phyloP scores from a whole-genome alignment of 1,140 invertebrate genomes.

The Amyelois transitella region DNA sequence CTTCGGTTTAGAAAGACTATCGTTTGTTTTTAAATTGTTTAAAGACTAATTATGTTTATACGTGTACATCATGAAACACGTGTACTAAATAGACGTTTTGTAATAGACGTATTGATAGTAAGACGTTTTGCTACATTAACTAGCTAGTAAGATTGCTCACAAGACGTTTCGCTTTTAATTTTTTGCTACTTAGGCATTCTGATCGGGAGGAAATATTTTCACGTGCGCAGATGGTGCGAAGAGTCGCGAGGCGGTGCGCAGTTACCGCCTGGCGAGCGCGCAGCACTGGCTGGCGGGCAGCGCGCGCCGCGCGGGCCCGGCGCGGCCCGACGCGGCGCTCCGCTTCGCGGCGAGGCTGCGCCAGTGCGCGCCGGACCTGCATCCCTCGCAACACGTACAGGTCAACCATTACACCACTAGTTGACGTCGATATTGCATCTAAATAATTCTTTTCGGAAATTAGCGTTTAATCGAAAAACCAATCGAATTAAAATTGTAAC shows the following conservation, averaged over 20 bases:
- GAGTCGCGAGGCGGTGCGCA: slow-evolving; percentile 28
- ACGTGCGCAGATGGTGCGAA: slow-evolving; percentile 26
- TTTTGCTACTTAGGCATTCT: not conserved
- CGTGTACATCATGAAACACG: not conserved
- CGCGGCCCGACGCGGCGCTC: slow-evolving; percentile 31
- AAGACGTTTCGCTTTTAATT: not conserved
- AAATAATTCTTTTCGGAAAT: too few species aligned
- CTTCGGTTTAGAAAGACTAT: too few species aligned
- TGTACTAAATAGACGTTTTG: too few species aligned
- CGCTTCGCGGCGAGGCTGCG: slow-evolving; percentile 33
- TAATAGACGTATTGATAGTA: too few species aligned
- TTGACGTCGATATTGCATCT: too few species aligned
- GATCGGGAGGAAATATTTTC: not conserved
- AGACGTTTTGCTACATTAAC: too few species aligned
- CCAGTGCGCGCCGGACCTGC: slow-evolving; percentile 20
- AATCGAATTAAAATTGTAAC: too few species aligned
- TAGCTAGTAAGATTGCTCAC: too few species aligned
- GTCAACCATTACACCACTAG: slow-evolving; percentile 7
- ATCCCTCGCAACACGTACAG: slow-evolving; percentile 39
- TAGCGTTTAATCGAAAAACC: too few species aligned
- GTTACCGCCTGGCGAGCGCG: slow-evolving; percentile 30
- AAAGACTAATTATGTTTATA: too few species aligned
- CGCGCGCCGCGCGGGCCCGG: slow-evolving; percentile 18
- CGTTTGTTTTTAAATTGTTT: too few species aligned
- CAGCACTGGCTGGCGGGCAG: slow-evolving; percentile 44